Percentiles rank a stretch among this genome's conserved stretches.
phyloP scores from a whole-genome alignment of 2,888 invertebrate genomes.

The Synanthedon vespiformis region DNA sequence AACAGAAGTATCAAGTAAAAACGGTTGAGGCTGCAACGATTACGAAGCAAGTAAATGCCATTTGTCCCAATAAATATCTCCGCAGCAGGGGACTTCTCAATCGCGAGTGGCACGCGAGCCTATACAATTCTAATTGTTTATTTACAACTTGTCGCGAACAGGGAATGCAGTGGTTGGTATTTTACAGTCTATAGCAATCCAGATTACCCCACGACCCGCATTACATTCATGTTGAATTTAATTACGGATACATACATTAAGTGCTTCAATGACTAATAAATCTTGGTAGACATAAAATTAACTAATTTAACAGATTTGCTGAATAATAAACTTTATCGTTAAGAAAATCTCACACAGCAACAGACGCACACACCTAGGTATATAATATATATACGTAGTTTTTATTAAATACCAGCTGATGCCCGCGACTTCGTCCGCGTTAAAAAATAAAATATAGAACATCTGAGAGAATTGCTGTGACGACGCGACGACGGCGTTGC shows the following conservation, averaged over 20 bases:
- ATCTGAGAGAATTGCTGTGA: no score
- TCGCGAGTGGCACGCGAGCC: slow-evolving; percentile 7
- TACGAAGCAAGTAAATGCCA: not conserved
- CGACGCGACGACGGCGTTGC: no score
- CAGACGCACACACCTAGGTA: no score
- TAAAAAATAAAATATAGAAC: not conserved
- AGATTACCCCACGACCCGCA: slow-evolving; percentile 16
- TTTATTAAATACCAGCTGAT: no score
- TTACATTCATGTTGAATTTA: slow-evolving; percentile 5
- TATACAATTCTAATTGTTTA: slow-evolving; percentile 23
- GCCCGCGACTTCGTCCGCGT: no score
- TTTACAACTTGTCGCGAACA: slow-evolving; percentile 26
- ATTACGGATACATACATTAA: not conserved
- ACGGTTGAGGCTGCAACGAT: not conserved
- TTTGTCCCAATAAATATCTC: slow-evolving; percentile 1
- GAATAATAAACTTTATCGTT: no score
- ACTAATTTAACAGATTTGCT: no score
- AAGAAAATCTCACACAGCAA: no score
- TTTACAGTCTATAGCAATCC: slow-evolving; percentile 17
- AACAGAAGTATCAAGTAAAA: not conserved
- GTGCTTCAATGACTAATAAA: no score
- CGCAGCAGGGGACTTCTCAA: not conserved
- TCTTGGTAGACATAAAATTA: no score
- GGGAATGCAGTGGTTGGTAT: slow-evolving; percentile 25
- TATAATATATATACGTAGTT: no score